Conservation (phyloP, 2,888 invertebrate genomes). For the Ganaspis brasiliensis region DNA sequence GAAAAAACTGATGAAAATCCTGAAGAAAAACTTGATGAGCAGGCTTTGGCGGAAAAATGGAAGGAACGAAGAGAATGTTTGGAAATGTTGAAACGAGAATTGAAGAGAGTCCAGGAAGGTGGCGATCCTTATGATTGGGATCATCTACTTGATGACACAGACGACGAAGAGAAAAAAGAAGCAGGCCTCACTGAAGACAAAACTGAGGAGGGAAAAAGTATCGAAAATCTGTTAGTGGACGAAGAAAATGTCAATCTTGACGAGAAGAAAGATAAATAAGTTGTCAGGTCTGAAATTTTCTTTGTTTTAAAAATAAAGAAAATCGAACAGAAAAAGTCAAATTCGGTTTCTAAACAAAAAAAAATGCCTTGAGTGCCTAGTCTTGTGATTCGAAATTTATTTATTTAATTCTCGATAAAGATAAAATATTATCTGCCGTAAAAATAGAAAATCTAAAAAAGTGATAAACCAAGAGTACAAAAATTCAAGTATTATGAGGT, state of each 20-base stretch:
- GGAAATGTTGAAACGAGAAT: conserved; percentile 76
- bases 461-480: conserved; percentile 14
- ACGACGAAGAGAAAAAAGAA: conserved; percentile 78
- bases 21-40: conserved; percentile 53
- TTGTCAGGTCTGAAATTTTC: background rate
- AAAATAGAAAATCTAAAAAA: background rate
- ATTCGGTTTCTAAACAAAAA: no score
- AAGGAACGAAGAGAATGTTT: conserved; percentile 76
- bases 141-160: conserved; percentile 72
- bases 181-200: background rate
- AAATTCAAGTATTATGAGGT: background rate
- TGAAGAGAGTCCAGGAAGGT: conserved; percentile 73
- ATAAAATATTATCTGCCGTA: no score
- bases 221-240: background rate
- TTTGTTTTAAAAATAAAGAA: conserved; percentile 5
- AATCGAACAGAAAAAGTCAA: background rate
- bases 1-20: background rate
- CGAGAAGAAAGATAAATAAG: conserved; percentile 34
- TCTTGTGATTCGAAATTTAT: no score
- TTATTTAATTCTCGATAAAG: no score
- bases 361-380: no score
- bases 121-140: conserved; percentile 75
- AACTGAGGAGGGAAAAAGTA: background rate
- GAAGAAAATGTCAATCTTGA: background rate
- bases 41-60: conserved; percentile 65